Conservation (phyloP, 2,113 vertebrate species). For the Prunella fulvescens region DNA sequence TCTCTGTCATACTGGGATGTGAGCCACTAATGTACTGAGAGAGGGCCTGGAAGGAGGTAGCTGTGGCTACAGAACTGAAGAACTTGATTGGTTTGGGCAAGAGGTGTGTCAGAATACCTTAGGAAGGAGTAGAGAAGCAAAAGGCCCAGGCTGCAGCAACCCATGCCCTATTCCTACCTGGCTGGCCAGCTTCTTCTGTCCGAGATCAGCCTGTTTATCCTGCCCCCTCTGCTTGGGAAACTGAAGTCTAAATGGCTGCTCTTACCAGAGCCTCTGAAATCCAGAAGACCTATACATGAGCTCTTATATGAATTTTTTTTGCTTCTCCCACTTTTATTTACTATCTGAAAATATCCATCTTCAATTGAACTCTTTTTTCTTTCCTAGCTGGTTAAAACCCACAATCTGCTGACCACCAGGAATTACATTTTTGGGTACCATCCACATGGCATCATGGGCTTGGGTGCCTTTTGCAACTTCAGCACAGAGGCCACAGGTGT, state of each 20-base stretch:
- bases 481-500: slow-evolving; percentile 94
- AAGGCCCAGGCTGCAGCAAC: neutral
- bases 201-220: neutral
- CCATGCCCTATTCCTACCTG: neutral
- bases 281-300: neutral
- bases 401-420: slow-evolving; percentile 87
- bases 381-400: slow-evolving; percentile 91
- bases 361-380: neutral
- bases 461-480: slow-evolving; percentile 97
- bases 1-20: neutral
- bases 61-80: neutral
- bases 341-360: neutral
- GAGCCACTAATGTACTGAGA: neutral
- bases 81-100: neutral
- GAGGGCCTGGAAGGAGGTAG: neutral
- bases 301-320: neutral
- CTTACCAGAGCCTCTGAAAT: neutral
- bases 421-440: slow-evolving; percentile 98
- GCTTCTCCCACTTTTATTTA: neutral
- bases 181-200: neutral
- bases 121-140: neutral
- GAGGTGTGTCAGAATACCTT: neutral
- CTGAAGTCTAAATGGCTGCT: neutral
- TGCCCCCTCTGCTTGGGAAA: neutral
- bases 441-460: slow-evolving; percentile 93